Percentiles rank a stretch among this genome's conserved stretches.
These are phyloP conservation scores for Dolichotis patagonum DNA, from an alignment of 2,113 vertebrate genomes.

Conservation along the genomic window DNA sequence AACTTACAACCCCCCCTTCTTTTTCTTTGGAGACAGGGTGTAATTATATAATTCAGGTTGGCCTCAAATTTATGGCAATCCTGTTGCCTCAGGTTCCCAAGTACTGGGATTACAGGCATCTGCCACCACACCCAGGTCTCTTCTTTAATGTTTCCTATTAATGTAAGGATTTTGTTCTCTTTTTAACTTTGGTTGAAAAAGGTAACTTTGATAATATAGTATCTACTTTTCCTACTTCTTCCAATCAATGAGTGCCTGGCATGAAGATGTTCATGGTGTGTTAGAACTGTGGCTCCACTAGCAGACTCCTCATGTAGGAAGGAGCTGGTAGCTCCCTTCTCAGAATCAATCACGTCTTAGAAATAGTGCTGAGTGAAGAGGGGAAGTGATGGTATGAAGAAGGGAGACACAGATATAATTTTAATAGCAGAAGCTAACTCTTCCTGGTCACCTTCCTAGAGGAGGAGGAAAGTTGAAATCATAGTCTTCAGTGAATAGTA, in stretches of 20 bases:
- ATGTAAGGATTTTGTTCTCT: constrained; percentile 21
- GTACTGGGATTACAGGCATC: neutral
- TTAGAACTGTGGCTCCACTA: neutral
- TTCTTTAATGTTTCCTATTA: neutral
- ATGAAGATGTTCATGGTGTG: neutral
- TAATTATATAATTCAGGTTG: neutral
- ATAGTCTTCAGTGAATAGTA: neutral
- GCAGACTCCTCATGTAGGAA: neutral
- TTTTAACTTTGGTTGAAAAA: neutral
- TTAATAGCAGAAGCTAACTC: neutral
- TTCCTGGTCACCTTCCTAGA: neutral
- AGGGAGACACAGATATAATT: neutral
- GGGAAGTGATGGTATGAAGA: neutral
- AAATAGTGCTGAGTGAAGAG: neutral
- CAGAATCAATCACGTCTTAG: neutral
- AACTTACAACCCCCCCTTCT: neutral
- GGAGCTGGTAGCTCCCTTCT: neutral
- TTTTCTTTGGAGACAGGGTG: neutral
- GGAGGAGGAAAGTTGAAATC: neutral
- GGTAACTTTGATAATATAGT: neutral
- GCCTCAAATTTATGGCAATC: neutral
- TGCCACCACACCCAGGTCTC: neutral
- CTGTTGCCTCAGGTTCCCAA: neutral
- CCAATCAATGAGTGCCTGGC: neutral
- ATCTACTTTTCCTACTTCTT: neutral